Percentiles rank a stretch among this genome's conserved stretches.
phyloP scores from a whole-genome alignment of 2,888 invertebrate genomes.

The Agrypnus murinus region DNA sequence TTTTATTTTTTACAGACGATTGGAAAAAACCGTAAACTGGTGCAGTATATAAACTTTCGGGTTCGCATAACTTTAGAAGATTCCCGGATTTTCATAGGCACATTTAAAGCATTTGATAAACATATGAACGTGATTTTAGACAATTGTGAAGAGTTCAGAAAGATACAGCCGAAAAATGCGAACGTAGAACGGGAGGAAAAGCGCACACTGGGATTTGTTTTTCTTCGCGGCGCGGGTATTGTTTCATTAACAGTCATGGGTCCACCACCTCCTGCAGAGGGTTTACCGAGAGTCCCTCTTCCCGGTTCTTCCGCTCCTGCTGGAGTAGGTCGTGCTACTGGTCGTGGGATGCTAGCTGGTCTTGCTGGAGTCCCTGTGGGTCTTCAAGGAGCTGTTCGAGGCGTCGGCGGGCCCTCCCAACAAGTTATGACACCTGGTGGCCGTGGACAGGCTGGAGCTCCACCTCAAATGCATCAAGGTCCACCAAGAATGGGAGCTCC shows the following conservation, averaged over 20 bases:
- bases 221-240: conserved; percentile 96
- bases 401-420: conserved; percentile 98
- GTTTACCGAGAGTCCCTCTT: conserved; percentile 94
- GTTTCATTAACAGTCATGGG: conserved; percentile 99
- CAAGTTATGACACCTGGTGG: conserved; percentile 94
- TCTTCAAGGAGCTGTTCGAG: conserved; percentile 82
- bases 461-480: conserved; percentile 84
- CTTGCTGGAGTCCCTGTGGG: conserved; percentile 79
- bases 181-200: conserved; percentile 97
- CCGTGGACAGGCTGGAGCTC: conserved; percentile 83
- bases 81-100: conserved; percentile 98
- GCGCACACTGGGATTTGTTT: conserved; percentile 94
- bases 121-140: conserved; percentile 99
- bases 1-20: conserved; percentile 82
- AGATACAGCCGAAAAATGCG: conserved; percentile 94
- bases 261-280: conserved; percentile 98
- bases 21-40: conserved; percentile 97
- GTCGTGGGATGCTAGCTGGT: conserved; percentile 90
- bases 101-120: conserved; percentile 99
- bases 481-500: conserved; percentile 81
- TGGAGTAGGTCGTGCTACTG: conserved; percentile 93
- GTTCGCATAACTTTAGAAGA: conserved; percentile 98
- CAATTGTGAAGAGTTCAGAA: conserved; percentile 99
- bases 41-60: conserved; percentile 97
- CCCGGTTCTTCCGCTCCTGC: conserved; percentile 87